Conservation (phyloP, 2,888 invertebrate species). For the Aphodius sticticus region DNA sequence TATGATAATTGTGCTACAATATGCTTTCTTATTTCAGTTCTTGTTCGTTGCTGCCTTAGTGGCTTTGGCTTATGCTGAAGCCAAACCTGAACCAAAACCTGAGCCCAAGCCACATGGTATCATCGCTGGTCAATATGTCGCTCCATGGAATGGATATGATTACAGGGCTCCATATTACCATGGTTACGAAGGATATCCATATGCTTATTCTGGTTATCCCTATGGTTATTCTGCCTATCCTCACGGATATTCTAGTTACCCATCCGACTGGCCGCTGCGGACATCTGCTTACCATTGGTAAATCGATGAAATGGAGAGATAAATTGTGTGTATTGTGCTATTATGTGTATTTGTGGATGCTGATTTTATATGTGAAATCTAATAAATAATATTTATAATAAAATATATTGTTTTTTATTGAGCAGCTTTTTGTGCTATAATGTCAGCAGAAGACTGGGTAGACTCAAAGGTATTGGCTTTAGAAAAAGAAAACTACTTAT, state of each 20-base stretch:
- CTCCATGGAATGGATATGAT: slow-evolving; percentile 13
- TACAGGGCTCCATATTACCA: slow-evolving; percentile 9
- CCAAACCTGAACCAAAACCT: slow-evolving; percentile 32
- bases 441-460: too few species aligned
- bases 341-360: not conserved
- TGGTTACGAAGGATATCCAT: slow-evolving; percentile 26
- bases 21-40: slow-evolving; percentile 27
- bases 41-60: slow-evolving; percentile 32
- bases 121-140: slow-evolving; percentile 11
- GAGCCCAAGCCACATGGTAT: slow-evolving; percentile 18
- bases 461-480: too few species aligned
- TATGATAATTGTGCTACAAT: too few species aligned
- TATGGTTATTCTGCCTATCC: slow-evolving; percentile 48
- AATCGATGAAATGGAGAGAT: not conserved
- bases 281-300: not conserved
- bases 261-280: not conserved
- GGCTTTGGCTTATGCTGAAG: slow-evolving; percentile 35
- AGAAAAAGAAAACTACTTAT: too few species aligned
- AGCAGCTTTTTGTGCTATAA: too few species aligned
- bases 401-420: too few species aligned
- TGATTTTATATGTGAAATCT: not conserved
- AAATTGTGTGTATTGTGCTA: not conserved
- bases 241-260: slow-evolving; percentile 23
- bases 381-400: too few species aligned
- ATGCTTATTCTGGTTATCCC: slow-evolving; percentile 55